Percentiles rank a stretch among this genome's conserved stretches.
Evolutionary conservation across 2,888 invertebrate species (phyloP).

Genomic region (Cyclophora albipunctata): DNA sequence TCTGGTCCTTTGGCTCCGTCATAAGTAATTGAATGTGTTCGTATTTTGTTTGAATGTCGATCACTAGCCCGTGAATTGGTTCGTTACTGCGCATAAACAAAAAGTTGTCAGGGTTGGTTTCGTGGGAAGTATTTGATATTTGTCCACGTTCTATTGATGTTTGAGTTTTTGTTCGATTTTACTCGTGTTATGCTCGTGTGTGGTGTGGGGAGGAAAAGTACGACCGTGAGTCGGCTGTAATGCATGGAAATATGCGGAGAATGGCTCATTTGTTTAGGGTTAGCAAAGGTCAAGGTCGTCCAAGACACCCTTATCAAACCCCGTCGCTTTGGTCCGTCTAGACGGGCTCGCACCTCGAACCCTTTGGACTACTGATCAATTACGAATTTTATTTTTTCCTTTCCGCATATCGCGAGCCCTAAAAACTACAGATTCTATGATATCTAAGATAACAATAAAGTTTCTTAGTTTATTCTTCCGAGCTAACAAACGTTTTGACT

Average conservation of each 20-base stretch:
- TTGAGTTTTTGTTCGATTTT: slow-evolving; percentile 5
- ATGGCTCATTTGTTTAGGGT: slow-evolving; percentile 66
- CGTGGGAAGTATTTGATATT: slow-evolving; percentile 27
- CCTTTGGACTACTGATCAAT: slow-evolving; percentile 59
- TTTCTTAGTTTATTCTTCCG: too few species aligned
- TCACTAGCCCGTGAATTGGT: slow-evolving; percentile 46
- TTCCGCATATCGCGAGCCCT: slow-evolving; percentile 7
- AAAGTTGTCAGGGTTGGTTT: slow-evolving; percentile 33
- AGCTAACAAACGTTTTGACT: too few species aligned
- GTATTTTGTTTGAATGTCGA: slow-evolving; percentile 49
- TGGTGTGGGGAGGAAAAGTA: neutral
- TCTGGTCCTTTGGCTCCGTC: slow-evolving; percentile 38
- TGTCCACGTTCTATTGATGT: slow-evolving; percentile 18
- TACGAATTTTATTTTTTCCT: slow-evolving; percentile 43
- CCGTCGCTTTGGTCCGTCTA: slow-evolving; percentile 69
- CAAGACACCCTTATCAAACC: slow-evolving; percentile 67
- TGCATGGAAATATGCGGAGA: slow-evolving; percentile 35
- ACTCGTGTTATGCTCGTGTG: neutral
- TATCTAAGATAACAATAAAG: too few species aligned
- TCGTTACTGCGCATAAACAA: slow-evolving; percentile 40
- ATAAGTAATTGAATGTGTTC: slow-evolving; percentile 51
- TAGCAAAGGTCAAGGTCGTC: slow-evolving; percentile 68
- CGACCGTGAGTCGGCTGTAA: slow-evolving; percentile 7
- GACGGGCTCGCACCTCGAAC: slow-evolving; percentile 69
- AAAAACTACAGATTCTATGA: too few species aligned